Base-by-base conservation (phyloP, 2,113 vertebrate species). In the Ameiurus melas region DNA sequence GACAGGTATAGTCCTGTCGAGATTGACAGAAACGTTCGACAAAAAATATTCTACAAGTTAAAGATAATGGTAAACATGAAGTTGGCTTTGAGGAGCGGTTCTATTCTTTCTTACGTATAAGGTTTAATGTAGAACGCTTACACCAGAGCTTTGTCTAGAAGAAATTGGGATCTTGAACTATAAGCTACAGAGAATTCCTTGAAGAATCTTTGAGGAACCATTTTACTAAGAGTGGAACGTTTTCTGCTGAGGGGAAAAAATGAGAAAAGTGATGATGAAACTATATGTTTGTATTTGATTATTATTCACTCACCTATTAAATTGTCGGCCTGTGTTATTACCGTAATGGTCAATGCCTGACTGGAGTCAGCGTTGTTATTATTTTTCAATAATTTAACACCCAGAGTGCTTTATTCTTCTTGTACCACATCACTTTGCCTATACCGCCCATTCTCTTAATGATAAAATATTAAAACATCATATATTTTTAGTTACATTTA, bases 1-100 rank as follows among this genome's bases (percentile, higher is more conserved):
- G 98, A 96, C 97, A 98, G 97, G 98, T 99, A 94, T 58, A 62
- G 83, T 16, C 55, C 16, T 25, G 51, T 3, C 10, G 51, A 5
- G 16, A 57, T 4, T 66, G 57, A 4, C 2, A 84, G 39, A 51
- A 30, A 30, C n/a, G 2, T 4, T 14, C 51, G 27, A 39, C 17
- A 71, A 75, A 57, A 77, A 47, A 22, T 47, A 13, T 47, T 25
- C 36, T 25, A 75, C 20, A 25, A 36, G 68, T 6, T 30, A 17
- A 36, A 70, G 13, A 33, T n/a, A n/a, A n/a, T 33, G 14, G 4
- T 20, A 39, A 36, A 43, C 20, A 43, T 22, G 7, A 43, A 1
- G 16, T 2, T 33, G 39, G 39, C 19, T 4, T 9, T 22, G 71
- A 39, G 71, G 19, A 43, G 71, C 10, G 7, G 2, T 43, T 71